phyloP scores from a whole-genome alignment of 2,113 vertebrate species.

The Coturnix japonica region DNA sequence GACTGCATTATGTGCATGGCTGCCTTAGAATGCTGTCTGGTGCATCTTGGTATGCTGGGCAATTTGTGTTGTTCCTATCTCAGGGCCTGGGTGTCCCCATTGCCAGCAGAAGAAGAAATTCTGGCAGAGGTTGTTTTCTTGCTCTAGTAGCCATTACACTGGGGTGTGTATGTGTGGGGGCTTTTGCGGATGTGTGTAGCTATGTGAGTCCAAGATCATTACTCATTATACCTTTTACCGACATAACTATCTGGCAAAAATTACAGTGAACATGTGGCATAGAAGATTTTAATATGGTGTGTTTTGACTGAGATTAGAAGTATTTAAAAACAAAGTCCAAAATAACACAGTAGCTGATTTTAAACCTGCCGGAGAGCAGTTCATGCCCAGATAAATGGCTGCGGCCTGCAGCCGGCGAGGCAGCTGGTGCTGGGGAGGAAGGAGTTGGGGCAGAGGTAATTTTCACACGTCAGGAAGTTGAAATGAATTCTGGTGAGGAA shows the following conservation, averaged over 20 bases:
- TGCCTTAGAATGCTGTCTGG: neutral
- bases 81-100: neutral
- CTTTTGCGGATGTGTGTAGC: neutral
- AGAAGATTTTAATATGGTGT: slow-evolving; percentile 11
- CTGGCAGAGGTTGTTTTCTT: neutral
- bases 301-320: slow-evolving; percentile 37
- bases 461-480: slow-evolving; percentile 42
- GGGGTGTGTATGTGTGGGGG: too few species aligned
- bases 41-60: accelerated
- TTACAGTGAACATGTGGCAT: neutral
- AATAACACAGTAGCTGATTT: slow-evolving; percentile 23
- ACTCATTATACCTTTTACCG: neutral
- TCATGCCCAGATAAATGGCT: neutral
- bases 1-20: neutral
- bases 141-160: neutral
- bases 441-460: slow-evolving; percentile 14
- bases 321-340: slow-evolving; percentile 21
- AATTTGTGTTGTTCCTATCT: accelerated
- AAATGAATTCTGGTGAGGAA: slow-evolving; percentile 38
- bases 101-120: neutral
- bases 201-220: neutral
- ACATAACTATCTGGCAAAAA: slow-evolving; percentile 8
- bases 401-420: neutral
- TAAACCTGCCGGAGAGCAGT: slow-evolving; percentile 9
- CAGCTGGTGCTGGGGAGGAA: neutral